Evolutionary conservation across 2,113 vertebrate species (phyloP).

Genomic region (Hypanus sabinus): DNA sequence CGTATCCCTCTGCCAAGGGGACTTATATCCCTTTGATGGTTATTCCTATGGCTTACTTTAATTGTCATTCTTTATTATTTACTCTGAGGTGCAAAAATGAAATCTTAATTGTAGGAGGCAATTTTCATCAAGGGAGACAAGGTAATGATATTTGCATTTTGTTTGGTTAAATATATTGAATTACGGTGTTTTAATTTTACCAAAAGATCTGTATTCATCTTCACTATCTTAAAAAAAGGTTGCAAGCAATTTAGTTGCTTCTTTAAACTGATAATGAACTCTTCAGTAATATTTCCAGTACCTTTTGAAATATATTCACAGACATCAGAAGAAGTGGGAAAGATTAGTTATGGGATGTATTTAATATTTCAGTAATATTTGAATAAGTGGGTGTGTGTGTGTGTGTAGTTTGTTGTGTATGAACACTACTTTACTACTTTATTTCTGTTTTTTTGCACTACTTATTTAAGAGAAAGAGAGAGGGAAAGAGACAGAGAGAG

Average conservation of each 20-base stretch:
- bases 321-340: background rate
- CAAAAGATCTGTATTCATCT: background rate
- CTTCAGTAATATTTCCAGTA: background rate
- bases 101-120: slow-evolving; percentile 33
- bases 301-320: background rate
- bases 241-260: background rate
- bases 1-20: slow-evolving; percentile 53
- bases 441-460: too few species aligned
- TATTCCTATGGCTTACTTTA: slow-evolving; percentile 54
- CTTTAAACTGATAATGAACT: background rate
- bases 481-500: too few species aligned
- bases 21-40: slow-evolving; percentile 59
- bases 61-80: slow-evolving; percentile 66
- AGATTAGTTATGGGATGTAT: background rate
- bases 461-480: too few species aligned
- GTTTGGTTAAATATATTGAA: background rate
- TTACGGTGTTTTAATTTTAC: background rate
- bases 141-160: background rate
- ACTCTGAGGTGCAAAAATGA: slow-evolving; percentile 60
- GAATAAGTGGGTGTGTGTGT: too few species aligned
- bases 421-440: too few species aligned
- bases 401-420: too few species aligned
- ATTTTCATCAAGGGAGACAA: background rate
- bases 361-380: too few species aligned
- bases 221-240: background rate